Base-by-base conservation (phyloP, 1,140 invertebrate species). In the Tetragonula clypearis region DNA sequence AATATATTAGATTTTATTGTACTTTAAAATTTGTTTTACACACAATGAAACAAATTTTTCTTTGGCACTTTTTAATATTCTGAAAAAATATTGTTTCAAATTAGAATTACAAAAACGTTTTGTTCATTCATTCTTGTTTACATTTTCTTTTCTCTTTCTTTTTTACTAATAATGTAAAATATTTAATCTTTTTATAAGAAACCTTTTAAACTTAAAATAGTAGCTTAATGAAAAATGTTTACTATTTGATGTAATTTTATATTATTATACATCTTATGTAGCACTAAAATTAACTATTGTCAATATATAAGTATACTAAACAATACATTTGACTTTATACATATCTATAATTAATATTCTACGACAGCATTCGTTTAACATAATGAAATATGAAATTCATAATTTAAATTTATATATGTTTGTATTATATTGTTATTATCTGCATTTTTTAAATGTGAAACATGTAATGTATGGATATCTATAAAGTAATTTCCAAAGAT, bases 11-110 rank as follows among this genome's bases (percentile, higher is more conserved):
- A 80, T 72, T 60, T 62, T 62, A 41, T 74, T 62, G 12, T 74
- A 81, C 19, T 81, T 81, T 23, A 26, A 41, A 81, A 81, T 73
- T 74, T 62, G 2, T 49, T 26, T 66, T 15, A 66, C 15, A 66
- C 26, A 19, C 1, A 55, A 81, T 62, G 41, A 30, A 72, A 81
- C 56, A 73, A 73, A 62, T 26, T 21, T 65, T 73, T 23, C 49
- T 82, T 86, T 86, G 85, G 75, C 69, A 87, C 62, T 56, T 72
- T 83, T 65, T 62, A 77, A 5, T 74, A 82, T 86, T 82, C 21
- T 41, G 49, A 65, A n/a, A 65, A 83, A 65, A 23, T 35, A 74
- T 53, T 76, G 26, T 65, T 79, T 65, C 4, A 35, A 60, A 60
- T 9, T 78, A 56, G 2, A 72, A 62, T 14, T n/a, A 53, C 71